Percentiles rank a stretch among this genome's conserved stretches.
phyloP scores from a whole-genome alignment of 92 coral and sea anemone genomes.

The Micromussa lordhowensis region DNA sequence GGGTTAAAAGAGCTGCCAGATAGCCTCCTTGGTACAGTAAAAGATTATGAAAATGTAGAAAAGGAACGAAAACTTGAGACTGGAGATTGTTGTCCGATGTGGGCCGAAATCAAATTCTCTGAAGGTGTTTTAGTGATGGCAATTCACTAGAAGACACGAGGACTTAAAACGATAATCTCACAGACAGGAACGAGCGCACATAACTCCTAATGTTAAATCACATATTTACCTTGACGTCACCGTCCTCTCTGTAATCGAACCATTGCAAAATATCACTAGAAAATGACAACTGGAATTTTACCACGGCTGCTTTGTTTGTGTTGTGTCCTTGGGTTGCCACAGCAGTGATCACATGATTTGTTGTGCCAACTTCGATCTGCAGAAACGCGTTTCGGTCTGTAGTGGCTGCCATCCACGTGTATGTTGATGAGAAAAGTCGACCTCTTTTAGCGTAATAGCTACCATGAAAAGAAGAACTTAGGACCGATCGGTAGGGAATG shows the following conservation, averaged over 20 bases:
- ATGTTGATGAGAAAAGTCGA: slow-evolving; percentile 3
- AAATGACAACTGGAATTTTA: slow-evolving; percentile 58
- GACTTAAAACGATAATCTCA: too few relatives aligned
- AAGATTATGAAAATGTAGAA: too few relatives aligned
- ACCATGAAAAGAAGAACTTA: slow-evolving; percentile 12
- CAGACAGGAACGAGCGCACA: not conserved
- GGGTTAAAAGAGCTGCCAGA: not conserved
- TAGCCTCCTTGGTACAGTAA: not conserved
- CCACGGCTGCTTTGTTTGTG: not conserved
- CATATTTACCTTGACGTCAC: slow-evolving; percentile 60
- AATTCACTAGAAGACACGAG: too few relatives aligned
- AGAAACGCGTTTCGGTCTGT: slow-evolving; percentile 22
- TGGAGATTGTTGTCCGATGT: not conserved
- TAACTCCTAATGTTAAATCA: not conserved
- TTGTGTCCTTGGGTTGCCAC: slow-evolving; percentile 62
- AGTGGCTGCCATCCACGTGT: not conserved
- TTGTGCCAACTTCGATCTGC: slow-evolving; percentile 22
- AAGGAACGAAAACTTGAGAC: not conserved
- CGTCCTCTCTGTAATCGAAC: slow-evolving; percentile 60
- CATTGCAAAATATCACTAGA: slow-evolving; percentile 56
- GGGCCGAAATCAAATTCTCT: not conserved
- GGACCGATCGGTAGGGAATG: slow-evolving; percentile 36
- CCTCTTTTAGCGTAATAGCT: not conserved
- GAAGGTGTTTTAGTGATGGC: too few relatives aligned
- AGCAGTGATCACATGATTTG: slow-evolving; percentile 49